A percentile compares a stretch with the other conserved stretches of the same genome.
Evolutionary conservation across 2,113 vertebrate genomes (phyloP).

Genomic region (Pseudolaguvia tuberculata): DNA sequence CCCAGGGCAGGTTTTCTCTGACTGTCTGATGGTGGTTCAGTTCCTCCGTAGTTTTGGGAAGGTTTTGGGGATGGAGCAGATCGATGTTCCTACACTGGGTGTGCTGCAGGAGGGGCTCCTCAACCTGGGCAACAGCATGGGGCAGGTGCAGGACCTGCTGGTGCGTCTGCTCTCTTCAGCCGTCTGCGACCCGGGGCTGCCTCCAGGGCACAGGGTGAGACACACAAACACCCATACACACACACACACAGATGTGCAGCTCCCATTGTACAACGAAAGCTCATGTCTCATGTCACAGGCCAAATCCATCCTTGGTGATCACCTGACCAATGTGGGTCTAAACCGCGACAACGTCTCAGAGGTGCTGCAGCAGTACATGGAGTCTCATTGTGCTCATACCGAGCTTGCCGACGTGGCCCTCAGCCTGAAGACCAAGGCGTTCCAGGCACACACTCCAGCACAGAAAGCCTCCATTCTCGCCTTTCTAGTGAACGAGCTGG

Average conservation of each 20-base stretch:
- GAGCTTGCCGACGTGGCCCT: slow-evolving; percentile 74
- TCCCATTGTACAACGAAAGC: too few relatives aligned
- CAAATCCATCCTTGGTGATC: slow-evolving; percentile 94
- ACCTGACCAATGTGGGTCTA: slow-evolving; percentile 90
- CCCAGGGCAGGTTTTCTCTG: slow-evolving; percentile 83
- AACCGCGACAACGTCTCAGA: slow-evolving; percentile 97
- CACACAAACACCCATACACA: not conserved
- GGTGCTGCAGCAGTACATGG: slow-evolving; percentile 97
- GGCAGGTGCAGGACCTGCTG: slow-evolving; percentile 92
- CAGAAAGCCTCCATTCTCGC: slow-evolving; percentile 91
- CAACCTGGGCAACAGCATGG: slow-evolving; percentile 92
- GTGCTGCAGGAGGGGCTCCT: slow-evolving; percentile 93
- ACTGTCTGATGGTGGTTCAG: slow-evolving; percentile 97
- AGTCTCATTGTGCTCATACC: slow-evolving; percentile 84
- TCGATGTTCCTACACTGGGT: slow-evolving; percentile 86
- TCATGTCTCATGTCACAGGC: slow-evolving; percentile 70
- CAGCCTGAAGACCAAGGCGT: slow-evolving; percentile 94
- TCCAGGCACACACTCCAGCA: slow-evolving; percentile 89
- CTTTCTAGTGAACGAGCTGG: slow-evolving; percentile 91
- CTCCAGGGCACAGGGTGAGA: slow-evolving; percentile 88
- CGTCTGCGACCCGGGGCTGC: slow-evolving; percentile 91
- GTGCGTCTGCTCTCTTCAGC: slow-evolving; percentile 91
- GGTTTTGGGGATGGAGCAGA: slow-evolving; percentile 90
- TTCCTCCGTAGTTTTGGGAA: slow-evolving; percentile 95
- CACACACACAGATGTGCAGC: not conserved